These are phyloP conservation scores for Lepisosteus oculatus DNA, from an alignment of 2,113 vertebrate species.

Conservation along the genomic window DNA sequence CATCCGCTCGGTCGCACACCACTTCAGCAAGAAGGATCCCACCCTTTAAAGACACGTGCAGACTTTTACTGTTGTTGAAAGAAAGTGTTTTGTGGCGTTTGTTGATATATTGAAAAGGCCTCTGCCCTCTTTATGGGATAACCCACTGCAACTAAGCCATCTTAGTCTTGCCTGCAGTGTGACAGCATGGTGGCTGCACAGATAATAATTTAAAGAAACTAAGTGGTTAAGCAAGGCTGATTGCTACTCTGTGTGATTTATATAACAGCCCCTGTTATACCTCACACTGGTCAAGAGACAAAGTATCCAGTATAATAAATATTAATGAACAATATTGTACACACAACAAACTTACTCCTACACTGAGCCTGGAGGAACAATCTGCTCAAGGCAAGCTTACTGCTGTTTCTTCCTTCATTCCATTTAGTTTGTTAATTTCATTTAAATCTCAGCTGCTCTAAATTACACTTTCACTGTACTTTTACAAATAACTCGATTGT, in stretches of 20 bases:
- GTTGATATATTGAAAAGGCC: not conserved
- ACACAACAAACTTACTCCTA: too few species aligned
- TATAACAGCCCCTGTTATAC: not conserved
- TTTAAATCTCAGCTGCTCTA: too few species aligned
- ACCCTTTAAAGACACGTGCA: too few species aligned
- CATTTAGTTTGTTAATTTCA: not conserved
- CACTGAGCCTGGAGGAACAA: too few species aligned
- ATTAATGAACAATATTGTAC: not conserved
- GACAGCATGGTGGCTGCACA: not conserved
- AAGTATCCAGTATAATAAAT: not conserved
- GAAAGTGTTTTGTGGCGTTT: too few species aligned
- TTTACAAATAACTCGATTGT: too few species aligned
- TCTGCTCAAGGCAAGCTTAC: too few species aligned
- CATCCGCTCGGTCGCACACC: too few species aligned
- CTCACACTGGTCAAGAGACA: not conserved
- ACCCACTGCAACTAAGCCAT: not conserved
- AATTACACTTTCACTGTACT: too few species aligned
- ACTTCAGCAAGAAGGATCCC: too few species aligned
- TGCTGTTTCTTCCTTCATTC: too few species aligned
- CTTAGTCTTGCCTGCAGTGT: not conserved
- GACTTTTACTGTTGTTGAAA: too few species aligned
- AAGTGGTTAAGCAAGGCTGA: not conserved
- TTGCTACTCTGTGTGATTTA: not conserved
- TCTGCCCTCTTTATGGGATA: not conserved
- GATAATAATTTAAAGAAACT: not conserved